Conservation (phyloP, 2,888 invertebrate genomes). For the Aricia artaxerxes region DNA sequence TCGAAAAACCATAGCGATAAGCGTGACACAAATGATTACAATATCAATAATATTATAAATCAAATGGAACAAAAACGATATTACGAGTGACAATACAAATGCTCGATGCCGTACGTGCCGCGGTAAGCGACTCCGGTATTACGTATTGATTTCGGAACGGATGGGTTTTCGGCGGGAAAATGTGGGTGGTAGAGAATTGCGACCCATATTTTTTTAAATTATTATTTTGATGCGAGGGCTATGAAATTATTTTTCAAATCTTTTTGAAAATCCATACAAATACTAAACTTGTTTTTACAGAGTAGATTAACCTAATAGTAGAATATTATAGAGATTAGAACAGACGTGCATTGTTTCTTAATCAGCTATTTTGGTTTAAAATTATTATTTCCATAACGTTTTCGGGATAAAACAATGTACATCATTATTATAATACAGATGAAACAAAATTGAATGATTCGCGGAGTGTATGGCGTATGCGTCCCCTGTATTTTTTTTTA, state of each 20-base stretch:
- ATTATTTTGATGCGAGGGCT: background rate
- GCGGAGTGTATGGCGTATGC: too few relatives aligned
- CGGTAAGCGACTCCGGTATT: conserved; percentile 62
- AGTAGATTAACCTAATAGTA: too few relatives aligned
- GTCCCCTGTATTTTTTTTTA: too few relatives aligned
- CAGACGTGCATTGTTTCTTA: too few relatives aligned
- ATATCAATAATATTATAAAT: conserved; percentile 42
- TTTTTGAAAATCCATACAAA: background rate
- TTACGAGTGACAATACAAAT: conserved; percentile 39
- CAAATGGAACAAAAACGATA: conserved; percentile 52
- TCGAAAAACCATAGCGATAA: conserved; percentile 26
- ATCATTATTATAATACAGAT: too few relatives aligned
- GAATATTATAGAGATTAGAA: too few relatives aligned
- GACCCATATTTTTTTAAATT: background rate
- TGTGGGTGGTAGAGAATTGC: conserved; percentile 21
- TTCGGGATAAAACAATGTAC: too few relatives aligned
- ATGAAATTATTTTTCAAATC: background rate
- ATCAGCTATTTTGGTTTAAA: too few relatives aligned
- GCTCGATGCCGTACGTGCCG: conserved; percentile 56
- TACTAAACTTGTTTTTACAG: background rate
- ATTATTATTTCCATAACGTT: too few relatives aligned
- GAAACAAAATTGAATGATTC: too few relatives aligned
- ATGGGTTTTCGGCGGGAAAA: conserved; percentile 52
- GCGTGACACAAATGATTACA: conserved; percentile 27
- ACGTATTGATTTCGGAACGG: conserved; percentile 51